Percentiles rank a stretch among this genome's conserved stretches.
These are phyloP conservation scores for Drosophila phalerata DNA, from an alignment of 2,888 invertebrate genomes.

Conservation along the genomic window DNA sequence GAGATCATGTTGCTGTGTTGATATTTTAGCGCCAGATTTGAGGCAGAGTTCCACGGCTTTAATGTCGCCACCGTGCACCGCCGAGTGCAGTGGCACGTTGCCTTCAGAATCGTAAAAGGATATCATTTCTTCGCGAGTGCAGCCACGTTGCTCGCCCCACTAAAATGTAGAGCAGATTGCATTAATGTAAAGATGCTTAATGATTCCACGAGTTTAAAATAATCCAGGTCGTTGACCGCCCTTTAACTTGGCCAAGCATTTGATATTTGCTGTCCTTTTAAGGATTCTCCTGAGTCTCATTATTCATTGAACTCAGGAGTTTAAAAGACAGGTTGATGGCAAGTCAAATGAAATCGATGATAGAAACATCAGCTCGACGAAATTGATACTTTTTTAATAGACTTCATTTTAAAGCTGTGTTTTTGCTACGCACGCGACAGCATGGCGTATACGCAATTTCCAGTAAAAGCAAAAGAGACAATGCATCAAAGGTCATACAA, in stretches of 20 bases:
- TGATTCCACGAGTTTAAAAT: neutral
- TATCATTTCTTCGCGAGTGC: slow-evolving; percentile 92
- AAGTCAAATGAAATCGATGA: slow-evolving; percentile 15
- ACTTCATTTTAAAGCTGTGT: slow-evolving; percentile 36
- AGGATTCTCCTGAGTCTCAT: slow-evolving; percentile 10
- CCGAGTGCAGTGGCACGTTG: slow-evolving; percentile 91
- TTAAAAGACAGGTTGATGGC: slow-evolving; percentile 8
- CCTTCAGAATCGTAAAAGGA: slow-evolving; percentile 94
- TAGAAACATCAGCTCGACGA: slow-evolving; percentile 32
- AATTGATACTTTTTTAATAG: slow-evolving; percentile 67
- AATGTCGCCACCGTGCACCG: slow-evolving; percentile 91
- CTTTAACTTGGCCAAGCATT: slow-evolving; percentile 26
- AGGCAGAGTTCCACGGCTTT: slow-evolving; percentile 94
- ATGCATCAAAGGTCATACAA: slow-evolving; percentile 51
- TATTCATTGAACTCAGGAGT: slow-evolving; percentile 22
- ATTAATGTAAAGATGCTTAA: neutral
- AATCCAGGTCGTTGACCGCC: slow-evolving; percentile 54
- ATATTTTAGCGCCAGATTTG: slow-evolving; percentile 94
- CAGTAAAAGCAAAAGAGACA: slow-evolving; percentile 27
- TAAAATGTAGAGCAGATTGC: slow-evolving; percentile 86
- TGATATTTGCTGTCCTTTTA: slow-evolving; percentile 42
- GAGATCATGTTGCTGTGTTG: slow-evolving; percentile 94
- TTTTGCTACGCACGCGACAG: slow-evolving; percentile 20
- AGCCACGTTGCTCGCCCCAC: slow-evolving; percentile 93
- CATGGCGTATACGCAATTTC: slow-evolving; percentile 51